Evolutionary conservation across 2,888 invertebrate species (phyloP).

Genomic region (Chesias legatella): DNA sequence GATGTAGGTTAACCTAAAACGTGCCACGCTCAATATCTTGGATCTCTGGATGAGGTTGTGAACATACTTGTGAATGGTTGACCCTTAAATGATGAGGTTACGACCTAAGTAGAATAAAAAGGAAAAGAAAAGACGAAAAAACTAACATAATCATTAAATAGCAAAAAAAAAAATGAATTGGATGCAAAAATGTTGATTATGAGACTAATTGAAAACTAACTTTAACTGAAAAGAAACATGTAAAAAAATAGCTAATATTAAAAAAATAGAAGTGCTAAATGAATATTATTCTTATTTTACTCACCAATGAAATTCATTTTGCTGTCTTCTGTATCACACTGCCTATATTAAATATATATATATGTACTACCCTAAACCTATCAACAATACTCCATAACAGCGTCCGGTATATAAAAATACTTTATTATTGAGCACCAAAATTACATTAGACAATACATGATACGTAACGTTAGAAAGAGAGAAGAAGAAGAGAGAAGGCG

Average conservation of each 20-base stretch:
- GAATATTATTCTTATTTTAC: constrained; percentile 31
- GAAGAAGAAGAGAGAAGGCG: constrained; percentile 42
- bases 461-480: constrained; percentile 69
- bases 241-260: constrained; percentile 1
- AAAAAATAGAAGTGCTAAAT: constrained; percentile 1
- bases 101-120: too few relatives aligned
- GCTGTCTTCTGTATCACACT: constrained; percentile 48
- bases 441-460: constrained; percentile 70
- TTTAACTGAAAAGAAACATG: too few relatives aligned
- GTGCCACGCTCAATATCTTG: too few relatives aligned
- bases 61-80: too few relatives aligned
- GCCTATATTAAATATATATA: constrained; percentile 36
- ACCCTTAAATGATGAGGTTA: too few relatives aligned
- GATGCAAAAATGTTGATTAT: too few relatives aligned
- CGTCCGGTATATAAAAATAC: constrained; percentile 67
- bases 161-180: too few relatives aligned
- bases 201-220: too few relatives aligned
- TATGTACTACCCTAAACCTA: constrained; percentile 41
- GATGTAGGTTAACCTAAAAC: not conserved
- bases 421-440: constrained; percentile 72
- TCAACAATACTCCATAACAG: constrained; percentile 63
- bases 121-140: too few relatives aligned
- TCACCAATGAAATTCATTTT: constrained; percentile 75
- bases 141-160: too few relatives aligned
- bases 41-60: too few relatives aligned